A percentile compares a stretch with the other conserved stretches of the same genome.
Evolutionary conservation across 2,113 vertebrate genomes (phyloP).

Genomic region (Hypanus sabinus): DNA sequence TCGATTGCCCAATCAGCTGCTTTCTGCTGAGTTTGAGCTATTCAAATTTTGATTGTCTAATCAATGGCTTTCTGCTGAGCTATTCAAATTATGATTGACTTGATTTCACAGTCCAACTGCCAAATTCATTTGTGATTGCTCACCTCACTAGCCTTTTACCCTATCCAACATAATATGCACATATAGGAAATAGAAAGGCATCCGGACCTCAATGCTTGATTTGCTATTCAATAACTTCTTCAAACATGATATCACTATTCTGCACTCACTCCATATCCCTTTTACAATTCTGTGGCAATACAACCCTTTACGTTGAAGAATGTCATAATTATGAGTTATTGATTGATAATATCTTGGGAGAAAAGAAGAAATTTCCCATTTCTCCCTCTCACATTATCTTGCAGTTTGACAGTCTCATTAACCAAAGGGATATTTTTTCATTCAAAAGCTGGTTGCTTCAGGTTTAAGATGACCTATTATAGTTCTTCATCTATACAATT

Average conservation of each 20-base stretch:
- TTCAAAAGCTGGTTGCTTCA: background rate
- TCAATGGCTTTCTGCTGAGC: too few relatives aligned
- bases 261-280: background rate
- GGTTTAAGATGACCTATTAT: background rate
- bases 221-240: too few relatives aligned
- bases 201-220: too few relatives aligned
- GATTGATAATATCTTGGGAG: background rate
- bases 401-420: background rate
- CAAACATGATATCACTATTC: too few relatives aligned
- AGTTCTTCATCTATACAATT: background rate
- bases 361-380: background rate
- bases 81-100: too few relatives aligned
- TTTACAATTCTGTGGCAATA: background rate
- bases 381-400: background rate
- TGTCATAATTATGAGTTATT: background rate
- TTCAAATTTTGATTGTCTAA: too few relatives aligned
- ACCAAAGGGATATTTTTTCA: background rate
- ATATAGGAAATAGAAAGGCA: too few relatives aligned
- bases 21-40: too few relatives aligned
- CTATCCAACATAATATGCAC: background rate
- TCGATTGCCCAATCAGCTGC: too few relatives aligned
- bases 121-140: background rate
- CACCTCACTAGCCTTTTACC: background rate
- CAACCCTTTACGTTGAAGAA: background rate
- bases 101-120: too few relatives aligned